Evolutionary conservation across 2,113 vertebrate genomes (phyloP).

Genomic region (Lycaon pictus): DNA sequence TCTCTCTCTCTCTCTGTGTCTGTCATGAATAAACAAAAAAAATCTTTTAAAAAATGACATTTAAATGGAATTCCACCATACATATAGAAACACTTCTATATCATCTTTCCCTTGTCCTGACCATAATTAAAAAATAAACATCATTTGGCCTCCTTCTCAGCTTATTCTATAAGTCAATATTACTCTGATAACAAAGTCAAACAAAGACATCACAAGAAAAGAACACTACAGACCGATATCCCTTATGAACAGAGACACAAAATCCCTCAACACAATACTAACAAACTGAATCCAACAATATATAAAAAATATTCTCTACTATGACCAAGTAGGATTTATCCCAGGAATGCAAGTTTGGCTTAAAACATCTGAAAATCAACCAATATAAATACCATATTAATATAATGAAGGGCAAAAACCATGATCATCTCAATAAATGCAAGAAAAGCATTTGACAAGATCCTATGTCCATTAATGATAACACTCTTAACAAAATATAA

Average conservation of each 20-base stretch:
- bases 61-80: slow-evolving; percentile 23
- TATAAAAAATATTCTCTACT: not conserved
- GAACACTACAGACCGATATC: not conserved
- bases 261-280: not conserved
- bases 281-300: not conserved
- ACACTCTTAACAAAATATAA: slow-evolving; percentile 14
- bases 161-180: not conserved
- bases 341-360: slow-evolving; percentile 12
- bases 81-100: not conserved
- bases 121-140: not conserved
- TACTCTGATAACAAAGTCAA: not conserved
- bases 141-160: not conserved
- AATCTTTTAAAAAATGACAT: not conserved
- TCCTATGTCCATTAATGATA: not conserved
- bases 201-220: not conserved
- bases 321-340: slow-evolving; percentile 33
- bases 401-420: not conserved
- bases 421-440: not conserved
- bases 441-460: slow-evolving; percentile 3
- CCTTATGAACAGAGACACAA: slow-evolving; percentile 10
- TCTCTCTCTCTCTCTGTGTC: too few relatives aligned
- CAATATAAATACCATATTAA: not conserved
- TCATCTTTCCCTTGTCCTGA: not conserved
- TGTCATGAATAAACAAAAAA: too few relatives aligned
- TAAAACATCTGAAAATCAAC: slow-evolving; percentile 38